Evolutionary conservation across 2,113 vertebrate genomes (phyloP).

Genomic region (Crypturellus undulatus): DNA sequence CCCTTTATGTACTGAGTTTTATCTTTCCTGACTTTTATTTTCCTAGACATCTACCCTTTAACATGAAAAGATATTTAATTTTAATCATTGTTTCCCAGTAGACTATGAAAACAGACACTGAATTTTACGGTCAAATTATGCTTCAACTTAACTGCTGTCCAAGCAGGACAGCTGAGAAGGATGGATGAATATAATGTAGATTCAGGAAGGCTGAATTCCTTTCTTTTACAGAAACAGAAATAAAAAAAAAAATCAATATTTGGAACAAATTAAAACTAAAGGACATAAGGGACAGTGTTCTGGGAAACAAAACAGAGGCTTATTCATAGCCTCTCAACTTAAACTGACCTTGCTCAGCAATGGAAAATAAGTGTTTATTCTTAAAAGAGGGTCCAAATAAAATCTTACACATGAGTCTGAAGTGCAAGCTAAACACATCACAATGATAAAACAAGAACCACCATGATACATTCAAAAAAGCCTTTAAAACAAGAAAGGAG

Average conservation of each 20-base stretch:
- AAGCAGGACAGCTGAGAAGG: not conserved
- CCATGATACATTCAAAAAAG: not conserved
- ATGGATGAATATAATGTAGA: not conserved
- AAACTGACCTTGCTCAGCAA: not conserved
- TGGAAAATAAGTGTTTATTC: not conserved
- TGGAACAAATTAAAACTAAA: not conserved
- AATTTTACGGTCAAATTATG: not conserved
- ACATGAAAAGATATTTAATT: not conserved
- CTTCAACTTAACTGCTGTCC: not conserved
- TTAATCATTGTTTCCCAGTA: not conserved
- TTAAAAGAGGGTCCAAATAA: not conserved
- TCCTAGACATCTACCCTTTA: not conserved
- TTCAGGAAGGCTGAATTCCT: not conserved
- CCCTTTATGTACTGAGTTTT: not conserved
- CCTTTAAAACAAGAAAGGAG: not conserved
- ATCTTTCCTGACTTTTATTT: not conserved
- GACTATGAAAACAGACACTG: not conserved
- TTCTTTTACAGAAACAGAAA: not conserved
- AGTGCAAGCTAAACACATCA: not conserved
- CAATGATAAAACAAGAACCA: not conserved
- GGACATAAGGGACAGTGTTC: not conserved
- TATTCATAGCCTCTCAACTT: not conserved
- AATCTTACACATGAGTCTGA: not conserved
- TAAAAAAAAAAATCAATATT: not conserved
- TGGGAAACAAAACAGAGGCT: not conserved